A percentile compares a stretch with the other conserved stretches of the same genome.
phyloP scores from a whole-genome alignment of 2,888 invertebrate genomes.

The Zhuqinia jingwanae region DNA sequence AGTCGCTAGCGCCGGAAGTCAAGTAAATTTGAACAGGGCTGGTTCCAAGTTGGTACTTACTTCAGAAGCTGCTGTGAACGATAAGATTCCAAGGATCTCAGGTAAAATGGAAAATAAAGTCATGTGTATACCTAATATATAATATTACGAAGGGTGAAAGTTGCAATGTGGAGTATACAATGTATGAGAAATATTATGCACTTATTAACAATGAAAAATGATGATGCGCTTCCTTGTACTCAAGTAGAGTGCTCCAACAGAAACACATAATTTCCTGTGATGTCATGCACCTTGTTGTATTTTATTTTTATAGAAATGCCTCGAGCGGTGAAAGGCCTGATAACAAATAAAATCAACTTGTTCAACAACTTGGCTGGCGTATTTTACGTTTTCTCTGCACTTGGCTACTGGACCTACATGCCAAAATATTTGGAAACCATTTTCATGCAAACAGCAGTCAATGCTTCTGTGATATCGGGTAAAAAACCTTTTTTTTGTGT shows the following conservation, averaged over 20 bases:
- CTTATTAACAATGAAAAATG: neutral
- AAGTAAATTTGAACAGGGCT: conserved; percentile 65
- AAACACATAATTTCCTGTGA: neutral
- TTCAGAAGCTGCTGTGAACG: conserved; percentile 69
- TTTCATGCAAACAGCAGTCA: conserved; percentile 86
- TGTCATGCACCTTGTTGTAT: no score
- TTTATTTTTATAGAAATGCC: conserved; percentile 82
- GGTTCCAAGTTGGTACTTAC: conserved; percentile 75
- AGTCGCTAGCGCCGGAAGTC: conserved; percentile 64
- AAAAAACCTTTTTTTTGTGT: neutral
- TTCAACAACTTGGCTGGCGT: conserved; percentile 86
- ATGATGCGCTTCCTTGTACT: neutral
- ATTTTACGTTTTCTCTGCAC: conserved; percentile 83
- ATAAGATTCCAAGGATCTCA: conserved; percentile 73
- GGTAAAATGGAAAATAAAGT: conserved; percentile 67
- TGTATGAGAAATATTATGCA: no score
- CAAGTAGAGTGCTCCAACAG: no score
- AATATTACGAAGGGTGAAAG: no score
- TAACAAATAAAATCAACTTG: conserved; percentile 86
- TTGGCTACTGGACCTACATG: conserved; percentile 85
- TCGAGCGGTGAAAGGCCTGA: conserved; percentile 83
- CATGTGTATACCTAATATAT: neutral
- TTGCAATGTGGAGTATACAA: no score
- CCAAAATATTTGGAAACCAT: conserved; percentile 89
- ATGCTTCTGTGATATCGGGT: conserved; percentile 87